A percentile compares a stretch with the other conserved stretches of the same genome.
Conservation (phyloP, 2,797 vertebrate species). For the Neosilurus hyrtlii region DNA sequence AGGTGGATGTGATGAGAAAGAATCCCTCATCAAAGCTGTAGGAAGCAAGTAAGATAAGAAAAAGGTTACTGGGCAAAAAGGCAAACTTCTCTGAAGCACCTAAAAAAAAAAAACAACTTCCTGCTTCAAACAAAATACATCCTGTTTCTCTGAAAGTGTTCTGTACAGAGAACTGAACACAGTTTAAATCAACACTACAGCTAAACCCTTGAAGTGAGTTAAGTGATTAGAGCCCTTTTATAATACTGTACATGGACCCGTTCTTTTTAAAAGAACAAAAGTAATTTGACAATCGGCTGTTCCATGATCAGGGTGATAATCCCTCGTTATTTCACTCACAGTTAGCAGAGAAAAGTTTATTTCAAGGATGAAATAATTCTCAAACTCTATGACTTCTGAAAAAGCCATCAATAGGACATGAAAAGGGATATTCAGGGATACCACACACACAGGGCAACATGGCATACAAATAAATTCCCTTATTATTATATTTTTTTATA, state of each 20-base stretch:
- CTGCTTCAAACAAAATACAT: not conserved
- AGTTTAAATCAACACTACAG: not conserved
- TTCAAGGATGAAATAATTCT: no score
- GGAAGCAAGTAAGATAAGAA: not conserved
- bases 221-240: constrained; percentile 33
- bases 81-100: not conserved
- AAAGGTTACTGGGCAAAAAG: not conserved
- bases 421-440: no score
- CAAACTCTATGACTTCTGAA: no score
- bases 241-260: not conserved
- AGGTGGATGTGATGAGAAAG: constrained; percentile 58
- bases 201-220: not conserved
- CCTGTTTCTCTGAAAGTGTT: constrained; percentile 1
- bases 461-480: no score
- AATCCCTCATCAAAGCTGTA: constrained; percentile 68
- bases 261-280: not conserved
- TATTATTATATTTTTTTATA: no score
- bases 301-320: not conserved
- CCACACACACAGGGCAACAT: no score
- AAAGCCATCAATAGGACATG: no score
- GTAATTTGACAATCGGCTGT: not conserved
- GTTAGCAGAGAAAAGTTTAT: no score
- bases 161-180: not conserved
- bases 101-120: not conserved
- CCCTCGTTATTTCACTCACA: not conserved